These are phyloP conservation scores for Tenthredo scrophulariae DNA, from an alignment of 2,888 invertebrate species.

Conservation along the genomic window DNA sequence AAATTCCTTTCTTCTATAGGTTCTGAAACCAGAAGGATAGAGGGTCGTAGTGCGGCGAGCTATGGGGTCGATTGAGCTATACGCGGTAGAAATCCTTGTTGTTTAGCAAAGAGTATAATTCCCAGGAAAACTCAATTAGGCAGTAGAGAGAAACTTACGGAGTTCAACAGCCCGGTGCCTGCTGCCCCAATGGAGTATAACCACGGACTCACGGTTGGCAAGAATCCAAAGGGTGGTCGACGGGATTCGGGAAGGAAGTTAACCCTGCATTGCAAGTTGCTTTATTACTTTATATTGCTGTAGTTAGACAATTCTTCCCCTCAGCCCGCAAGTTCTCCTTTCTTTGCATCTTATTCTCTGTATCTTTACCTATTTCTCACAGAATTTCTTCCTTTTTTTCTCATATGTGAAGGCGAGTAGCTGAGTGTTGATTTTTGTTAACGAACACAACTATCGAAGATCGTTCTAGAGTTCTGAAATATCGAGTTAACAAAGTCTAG, in stretches of 20 bases:
- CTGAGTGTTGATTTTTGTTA: background rate
- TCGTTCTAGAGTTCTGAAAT: background rate
- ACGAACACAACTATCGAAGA: background rate
- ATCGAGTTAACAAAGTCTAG: background rate
- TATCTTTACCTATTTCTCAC: background rate
- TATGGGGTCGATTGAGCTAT: conserved; percentile 39
- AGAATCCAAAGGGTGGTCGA: conserved; percentile 31
- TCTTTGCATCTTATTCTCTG: background rate
- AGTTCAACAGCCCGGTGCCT: conserved; percentile 24
- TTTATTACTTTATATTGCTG: conserved; percentile 40
- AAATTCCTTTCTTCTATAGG: conserved; percentile 43
- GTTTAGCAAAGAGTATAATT: conserved; percentile 62
- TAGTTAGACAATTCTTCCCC: conserved; percentile 26
- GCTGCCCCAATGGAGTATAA: conserved; percentile 30
- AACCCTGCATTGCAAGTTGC: conserved; percentile 45
- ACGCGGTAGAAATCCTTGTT: conserved; percentile 43
- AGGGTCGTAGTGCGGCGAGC: conserved; percentile 18
- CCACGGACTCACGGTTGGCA: conserved; percentile 17
- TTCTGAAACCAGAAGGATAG: background rate
- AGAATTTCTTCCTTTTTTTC: background rate
- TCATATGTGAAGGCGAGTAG: background rate
- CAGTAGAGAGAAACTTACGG: conserved; percentile 41
- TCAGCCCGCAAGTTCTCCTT: background rate
- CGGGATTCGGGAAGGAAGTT: conserved; percentile 19
- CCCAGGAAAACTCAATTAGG: conserved; percentile 62